These are phyloP conservation scores for Tribolium madens DNA, from an alignment of 1,140 invertebrate species.

Conservation along the genomic window DNA sequence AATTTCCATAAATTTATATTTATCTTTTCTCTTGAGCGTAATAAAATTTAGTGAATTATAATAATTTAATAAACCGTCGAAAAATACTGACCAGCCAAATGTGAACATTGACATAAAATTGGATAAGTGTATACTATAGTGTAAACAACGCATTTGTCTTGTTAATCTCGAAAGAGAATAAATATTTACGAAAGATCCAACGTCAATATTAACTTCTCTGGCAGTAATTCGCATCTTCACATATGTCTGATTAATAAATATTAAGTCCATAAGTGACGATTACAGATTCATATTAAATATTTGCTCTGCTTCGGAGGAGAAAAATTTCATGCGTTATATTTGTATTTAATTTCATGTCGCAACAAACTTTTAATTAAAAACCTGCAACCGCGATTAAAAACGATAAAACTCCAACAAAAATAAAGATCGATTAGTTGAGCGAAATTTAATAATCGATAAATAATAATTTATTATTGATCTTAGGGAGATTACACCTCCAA, in stretches of 20 bases:
- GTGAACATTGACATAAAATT: no score
- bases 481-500: conserved; percentile 14
- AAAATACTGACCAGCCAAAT: neutral
- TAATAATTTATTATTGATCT: conserved; percentile 10
- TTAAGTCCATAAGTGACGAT: conserved; percentile 25
- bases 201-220: conserved; percentile 20
- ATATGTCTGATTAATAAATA: conserved; percentile 34
- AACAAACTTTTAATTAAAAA: conserved; percentile 17
- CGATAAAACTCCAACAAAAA: no score
- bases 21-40: no score
- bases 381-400: neutral
- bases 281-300: conserved; percentile 22
- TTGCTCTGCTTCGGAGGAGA: neutral
- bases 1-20: no score
- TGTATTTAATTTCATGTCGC: neutral
- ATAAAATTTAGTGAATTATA: neutral
- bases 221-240: conserved; percentile 7
- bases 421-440: neutral
- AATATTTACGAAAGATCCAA: conserved; percentile 35
- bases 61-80: no score
- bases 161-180: conserved; percentile 25
- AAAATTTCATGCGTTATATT: conserved; percentile 8
- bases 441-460: conserved; percentile 8
- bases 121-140: neutral
- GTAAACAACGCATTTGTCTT: neutral